These are phyloP conservation scores for Porites lobata DNA, from an alignment of 92 coral and sea anemone genomes.

Conservation along the genomic window DNA sequence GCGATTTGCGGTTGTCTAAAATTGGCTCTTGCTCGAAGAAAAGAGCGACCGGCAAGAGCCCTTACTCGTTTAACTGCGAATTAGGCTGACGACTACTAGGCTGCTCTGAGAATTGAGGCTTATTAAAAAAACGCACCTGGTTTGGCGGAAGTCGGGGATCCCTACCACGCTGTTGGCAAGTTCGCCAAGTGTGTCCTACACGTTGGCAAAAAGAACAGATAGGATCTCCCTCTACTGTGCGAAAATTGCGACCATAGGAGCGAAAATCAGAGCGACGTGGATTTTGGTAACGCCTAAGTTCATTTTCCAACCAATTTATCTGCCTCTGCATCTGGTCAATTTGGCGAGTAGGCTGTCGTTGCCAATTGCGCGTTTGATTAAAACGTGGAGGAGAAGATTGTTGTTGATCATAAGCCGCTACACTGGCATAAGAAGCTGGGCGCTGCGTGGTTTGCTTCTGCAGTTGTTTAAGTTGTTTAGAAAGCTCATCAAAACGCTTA, in stretches of 20 bases:
- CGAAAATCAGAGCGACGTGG: background rate
- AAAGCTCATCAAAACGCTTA: background rate
- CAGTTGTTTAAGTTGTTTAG: background rate
- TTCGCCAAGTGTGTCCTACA: background rate
- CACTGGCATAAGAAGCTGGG: background rate
- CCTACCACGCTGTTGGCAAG: background rate
- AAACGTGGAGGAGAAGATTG: background rate
- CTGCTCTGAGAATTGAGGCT: background rate
- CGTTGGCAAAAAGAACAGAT: background rate
- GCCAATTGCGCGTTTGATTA: background rate
- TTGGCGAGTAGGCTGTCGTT: background rate
- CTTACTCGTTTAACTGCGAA: background rate
- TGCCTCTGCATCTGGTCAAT: constrained; percentile 2
- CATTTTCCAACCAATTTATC: background rate
- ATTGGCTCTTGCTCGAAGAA: background rate
- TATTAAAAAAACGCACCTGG: background rate
- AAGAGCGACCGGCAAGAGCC: background rate
- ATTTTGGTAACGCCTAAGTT: background rate
- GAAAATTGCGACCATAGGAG: too few relatives aligned
- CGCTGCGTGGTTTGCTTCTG: background rate
- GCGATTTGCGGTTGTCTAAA: background rate
- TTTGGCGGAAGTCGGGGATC: background rate
- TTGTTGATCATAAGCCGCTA: background rate
- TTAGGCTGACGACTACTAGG: background rate
- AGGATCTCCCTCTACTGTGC: background rate